A percentile compares a stretch with the other conserved stretches of the same genome.
Evolutionary conservation across 2,797 vertebrate genomes (phyloP).

Genomic region (Adrianichthys oophorus): DNA sequence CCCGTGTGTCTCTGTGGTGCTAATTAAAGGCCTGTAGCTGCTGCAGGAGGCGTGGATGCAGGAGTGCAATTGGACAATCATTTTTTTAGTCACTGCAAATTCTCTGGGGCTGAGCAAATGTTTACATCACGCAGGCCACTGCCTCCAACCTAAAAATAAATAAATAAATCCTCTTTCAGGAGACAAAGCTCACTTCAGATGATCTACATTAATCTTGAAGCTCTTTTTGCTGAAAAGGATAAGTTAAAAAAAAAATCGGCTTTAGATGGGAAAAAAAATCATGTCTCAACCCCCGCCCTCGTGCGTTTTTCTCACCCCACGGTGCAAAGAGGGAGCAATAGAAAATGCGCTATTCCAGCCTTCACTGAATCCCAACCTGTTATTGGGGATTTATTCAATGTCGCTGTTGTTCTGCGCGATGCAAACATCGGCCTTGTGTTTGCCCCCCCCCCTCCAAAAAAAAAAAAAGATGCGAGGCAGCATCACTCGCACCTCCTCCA

Average conservation of each 20-base stretch:
- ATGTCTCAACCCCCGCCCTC: background rate
- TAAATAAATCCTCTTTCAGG: too few species aligned
- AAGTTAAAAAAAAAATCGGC: background rate
- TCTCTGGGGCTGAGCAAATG: conserved; percentile 25
- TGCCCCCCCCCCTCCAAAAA: conserved; percentile 6
- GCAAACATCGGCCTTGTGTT: conserved; percentile 47
- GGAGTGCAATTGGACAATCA: conserved; percentile 15
- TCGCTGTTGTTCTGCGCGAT: conserved; percentile 43
- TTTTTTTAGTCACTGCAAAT: conserved; percentile 18
- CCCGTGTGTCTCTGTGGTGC: conserved; percentile 5
- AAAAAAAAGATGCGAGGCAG: conserved; percentile 49
- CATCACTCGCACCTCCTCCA: conserved; percentile 58
- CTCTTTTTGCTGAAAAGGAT: too few species aligned
- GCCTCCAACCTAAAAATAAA: conserved; percentile 15
- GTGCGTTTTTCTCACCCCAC: conserved; percentile 50
- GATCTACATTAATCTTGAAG: too few species aligned
- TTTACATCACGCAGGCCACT: conserved; percentile 62
- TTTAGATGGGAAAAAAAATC: background rate
- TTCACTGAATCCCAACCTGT: conserved; percentile 16
- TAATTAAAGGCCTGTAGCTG: conserved; percentile 6
- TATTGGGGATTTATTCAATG: conserved; percentile 5
- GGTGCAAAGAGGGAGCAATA: conserved; percentile 47
- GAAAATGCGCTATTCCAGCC: conserved; percentile 64
- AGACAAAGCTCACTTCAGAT: too few species aligned
- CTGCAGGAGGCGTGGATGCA: conserved; percentile 9